These are phyloP conservation scores for Silurus meridionalis DNA, from an alignment of 2,113 vertebrate genomes.

Conservation along the genomic window DNA sequence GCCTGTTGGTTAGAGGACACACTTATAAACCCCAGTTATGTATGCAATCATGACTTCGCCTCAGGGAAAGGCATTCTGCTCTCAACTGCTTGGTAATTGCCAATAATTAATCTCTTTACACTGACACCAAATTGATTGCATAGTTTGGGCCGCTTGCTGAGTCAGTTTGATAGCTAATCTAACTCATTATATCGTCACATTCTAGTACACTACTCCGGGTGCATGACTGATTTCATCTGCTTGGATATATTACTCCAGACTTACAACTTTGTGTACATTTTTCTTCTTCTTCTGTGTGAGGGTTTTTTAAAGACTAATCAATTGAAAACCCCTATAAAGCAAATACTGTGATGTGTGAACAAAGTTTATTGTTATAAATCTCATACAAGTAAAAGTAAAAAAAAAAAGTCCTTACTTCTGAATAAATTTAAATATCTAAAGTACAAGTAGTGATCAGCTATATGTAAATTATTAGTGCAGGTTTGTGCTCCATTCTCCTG, in stretches of 20 bases:
- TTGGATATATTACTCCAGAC: neutral
- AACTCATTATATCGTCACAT: conserved; percentile 34
- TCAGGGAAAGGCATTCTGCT: conserved; percentile 41
- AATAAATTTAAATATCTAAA: too few species aligned
- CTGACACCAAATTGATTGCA: conserved; percentile 40
- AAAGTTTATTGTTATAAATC: neutral
- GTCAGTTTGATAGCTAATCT: conserved; percentile 39
- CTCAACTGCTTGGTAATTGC: conserved; percentile 47
- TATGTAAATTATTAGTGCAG: too few species aligned
- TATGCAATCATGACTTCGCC: conserved; percentile 35
- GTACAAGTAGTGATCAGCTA: too few species aligned
- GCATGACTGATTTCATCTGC: conserved; percentile 24
- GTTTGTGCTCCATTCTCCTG: too few species aligned
- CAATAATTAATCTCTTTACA: conserved; percentile 51
- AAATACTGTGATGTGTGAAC: neutral
- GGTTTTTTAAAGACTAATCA: conserved; percentile 1
- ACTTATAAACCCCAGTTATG: conserved; percentile 36
- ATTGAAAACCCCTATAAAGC: neutral
- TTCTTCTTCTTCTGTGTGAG: neutral
- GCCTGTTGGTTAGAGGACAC: conserved; percentile 29
- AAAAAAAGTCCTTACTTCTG: too few species aligned
- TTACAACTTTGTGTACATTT: neutral
- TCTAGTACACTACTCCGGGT: conserved; percentile 20
- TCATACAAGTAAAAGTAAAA: neutral
- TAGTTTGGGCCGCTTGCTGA: conserved; percentile 34